Evolutionary conservation across 1,140 invertebrate genomes (phyloP).

Genomic region (Drosophila nikananu): DNA sequence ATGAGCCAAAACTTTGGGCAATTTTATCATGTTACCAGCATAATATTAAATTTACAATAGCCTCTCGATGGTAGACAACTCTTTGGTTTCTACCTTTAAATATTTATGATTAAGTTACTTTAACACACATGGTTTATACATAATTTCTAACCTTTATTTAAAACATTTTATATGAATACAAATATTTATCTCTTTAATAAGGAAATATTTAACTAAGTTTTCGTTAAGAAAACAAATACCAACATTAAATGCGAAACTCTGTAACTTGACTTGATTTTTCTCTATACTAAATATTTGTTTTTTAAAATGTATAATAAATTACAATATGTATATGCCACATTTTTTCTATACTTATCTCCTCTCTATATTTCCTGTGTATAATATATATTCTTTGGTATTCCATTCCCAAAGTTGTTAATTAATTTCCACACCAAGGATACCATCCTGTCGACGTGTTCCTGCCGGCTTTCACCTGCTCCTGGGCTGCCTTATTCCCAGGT

Average conservation of each 20-base stretch:
- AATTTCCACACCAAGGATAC: slow-evolving; percentile 2
- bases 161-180: neutral
- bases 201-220: too few relatives aligned
- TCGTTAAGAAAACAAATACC: too few relatives aligned
- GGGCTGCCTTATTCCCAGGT: slow-evolving; percentile 17
- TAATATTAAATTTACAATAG: neutral
- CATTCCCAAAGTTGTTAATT: neutral
- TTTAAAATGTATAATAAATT: too few relatives aligned
- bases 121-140: neutral
- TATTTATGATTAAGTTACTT: neutral
- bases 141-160: neutral
- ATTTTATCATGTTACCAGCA: neutral
- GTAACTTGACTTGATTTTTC: neutral
- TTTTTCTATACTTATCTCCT: too few relatives aligned
- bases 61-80: neutral
- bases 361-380: neutral
- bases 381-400: neutral
- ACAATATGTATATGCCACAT: too few relatives aligned
- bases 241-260: too few relatives aligned
- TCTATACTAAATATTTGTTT: too few relatives aligned
- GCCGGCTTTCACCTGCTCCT: slow-evolving; percentile 17
- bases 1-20: neutral
- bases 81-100: neutral
- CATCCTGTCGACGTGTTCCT: neutral
- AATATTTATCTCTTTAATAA: too few relatives aligned